Evolutionary conservation across 1,140 invertebrate species (phyloP).

Genomic region (Bicyclus anynana): DNA sequence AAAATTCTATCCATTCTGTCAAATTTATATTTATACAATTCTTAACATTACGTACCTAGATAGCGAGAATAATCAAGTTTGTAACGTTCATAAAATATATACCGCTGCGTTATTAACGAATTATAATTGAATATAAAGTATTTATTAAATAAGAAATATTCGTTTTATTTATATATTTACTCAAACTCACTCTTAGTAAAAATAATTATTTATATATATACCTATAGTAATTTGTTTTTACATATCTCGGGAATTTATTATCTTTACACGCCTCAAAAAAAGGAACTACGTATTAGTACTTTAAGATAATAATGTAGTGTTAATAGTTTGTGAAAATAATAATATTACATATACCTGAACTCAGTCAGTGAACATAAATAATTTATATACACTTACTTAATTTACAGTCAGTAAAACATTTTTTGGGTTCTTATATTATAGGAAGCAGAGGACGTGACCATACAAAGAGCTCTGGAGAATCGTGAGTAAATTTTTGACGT

Average conservation of each 20-base stretch:
- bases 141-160: constrained; percentile 61
- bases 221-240: no score
- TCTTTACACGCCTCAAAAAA: no score
- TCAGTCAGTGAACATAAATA: no score
- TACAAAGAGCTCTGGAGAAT: constrained; percentile 63
- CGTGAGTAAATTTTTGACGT: constrained; percentile 42
- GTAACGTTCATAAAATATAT: constrained; percentile 21
- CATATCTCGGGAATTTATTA: no score
- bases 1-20: constrained; percentile 6
- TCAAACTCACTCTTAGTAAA: no score
- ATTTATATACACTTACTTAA: no score
- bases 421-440: constrained; percentile 15
- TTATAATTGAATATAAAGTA: constrained; percentile 46
- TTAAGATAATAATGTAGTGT: no score
- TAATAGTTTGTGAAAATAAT: no score
- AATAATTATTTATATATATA: no score
- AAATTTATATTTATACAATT: constrained; percentile 4
- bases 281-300: no score
- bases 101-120: constrained; percentile 16
- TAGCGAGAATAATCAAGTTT: constrained; percentile 12
- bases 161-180: constrained; percentile 42
- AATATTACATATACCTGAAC: no score
- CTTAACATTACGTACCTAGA: constrained; percentile 11
- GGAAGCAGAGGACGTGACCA: constrained; percentile 42
- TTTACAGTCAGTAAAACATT: no score